Evolutionary conservation across 2,113 vertebrate species (phyloP).

Genomic region (Coreoperca whiteheadi): DNA sequence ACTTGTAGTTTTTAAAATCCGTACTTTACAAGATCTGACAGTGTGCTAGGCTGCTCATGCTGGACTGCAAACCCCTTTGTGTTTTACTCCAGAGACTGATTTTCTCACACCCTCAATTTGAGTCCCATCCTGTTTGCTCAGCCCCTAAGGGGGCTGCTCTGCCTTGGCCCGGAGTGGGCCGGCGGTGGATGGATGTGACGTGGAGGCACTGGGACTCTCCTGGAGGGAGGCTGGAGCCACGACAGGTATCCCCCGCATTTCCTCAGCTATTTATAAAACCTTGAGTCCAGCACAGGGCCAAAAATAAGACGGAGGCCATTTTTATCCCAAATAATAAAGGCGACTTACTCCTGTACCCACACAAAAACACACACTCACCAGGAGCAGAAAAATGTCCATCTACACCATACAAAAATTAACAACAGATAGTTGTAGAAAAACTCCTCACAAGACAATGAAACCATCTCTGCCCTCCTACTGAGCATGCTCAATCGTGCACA

Average conservation of each 20-base stretch:
- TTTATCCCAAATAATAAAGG: constrained; percentile 78
- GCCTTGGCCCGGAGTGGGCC: constrained; percentile 46
- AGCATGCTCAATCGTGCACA: constrained; percentile 59
- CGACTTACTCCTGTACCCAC: constrained; percentile 28
- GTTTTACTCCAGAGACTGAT: constrained; percentile 56
- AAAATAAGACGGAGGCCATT: constrained; percentile 85
- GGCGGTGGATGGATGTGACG: constrained; percentile 74
- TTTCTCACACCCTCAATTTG: constrained; percentile 75
- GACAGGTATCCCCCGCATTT: constrained; percentile 86
- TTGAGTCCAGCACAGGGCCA: constrained; percentile 74
- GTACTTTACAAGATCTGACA: constrained; percentile 41
- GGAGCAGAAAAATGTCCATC: constrained; percentile 23
- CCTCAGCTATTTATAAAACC: constrained; percentile 85
- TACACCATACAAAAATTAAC: constrained; percentile 9
- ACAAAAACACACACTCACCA: constrained; percentile 21
- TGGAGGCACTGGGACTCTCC: constrained; percentile 67
- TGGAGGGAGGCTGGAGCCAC: constrained; percentile 74
- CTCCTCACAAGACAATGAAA: constrained; percentile 57
- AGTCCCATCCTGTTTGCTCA: constrained; percentile 76
- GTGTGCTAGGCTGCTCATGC: constrained; percentile 23
- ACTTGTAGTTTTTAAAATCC: constrained; percentile 18
- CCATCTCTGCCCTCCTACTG: constrained; percentile 40
- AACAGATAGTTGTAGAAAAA: constrained; percentile 40
- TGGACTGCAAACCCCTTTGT: constrained; percentile 47
- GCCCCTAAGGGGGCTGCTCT: constrained; percentile 56